Base-by-base conservation (phyloP, 1,140 invertebrate species). In the Habropoda laboriosa region DNA sequence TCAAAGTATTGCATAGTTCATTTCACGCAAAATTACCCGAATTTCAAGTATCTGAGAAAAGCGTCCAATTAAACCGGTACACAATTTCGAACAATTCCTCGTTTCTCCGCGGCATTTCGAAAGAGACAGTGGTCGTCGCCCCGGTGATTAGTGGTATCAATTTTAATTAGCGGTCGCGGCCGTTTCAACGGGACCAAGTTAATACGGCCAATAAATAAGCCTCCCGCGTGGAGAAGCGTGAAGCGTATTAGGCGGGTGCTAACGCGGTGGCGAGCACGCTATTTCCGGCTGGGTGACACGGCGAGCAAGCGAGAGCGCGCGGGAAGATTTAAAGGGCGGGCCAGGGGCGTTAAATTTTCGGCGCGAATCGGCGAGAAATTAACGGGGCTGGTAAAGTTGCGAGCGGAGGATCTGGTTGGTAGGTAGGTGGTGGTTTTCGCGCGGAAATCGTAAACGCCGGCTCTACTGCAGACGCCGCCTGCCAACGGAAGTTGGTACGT, bases 341-440 rank as follows among this genome's bases (percentile, higher is more conserved):
- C 24, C 16, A 45, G 70, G 58, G 68, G 71, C 35, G 82, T 30
- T 84, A 84, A 80, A 81, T 85, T 85, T 84, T 78, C 82, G 53
- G 40, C 55, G 79, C 75, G 71, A 70, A 85, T 81, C 79, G n/a
- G 82, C 82, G 67, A 75, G 84, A 85, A 86, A 84, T 86, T 86
- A 86, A 86, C 84, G 66, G 68, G 79, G 49, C 49, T n/a, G n/a
- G 71, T 63, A 47, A 82, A 86, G 82, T 74, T 74, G 68, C 51
- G 55, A 18, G 55, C 57, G 79, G n/a, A n/a, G n/a, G n/a, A n/a
- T n/a, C n/a, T n/a, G n/a, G n/a, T n/a, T n/a, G n/a, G n/a, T n/a
- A n/a, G n/a, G 38, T 60, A 57, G 64, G 66, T 80, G 61, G 67
- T 78, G 68, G n/a, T n/a, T n/a, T n/a, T 63, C 72, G 78, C 61